These are phyloP conservation scores for Charina bottae DNA, from an alignment of 2,113 vertebrate species.

Conservation along the genomic window DNA sequence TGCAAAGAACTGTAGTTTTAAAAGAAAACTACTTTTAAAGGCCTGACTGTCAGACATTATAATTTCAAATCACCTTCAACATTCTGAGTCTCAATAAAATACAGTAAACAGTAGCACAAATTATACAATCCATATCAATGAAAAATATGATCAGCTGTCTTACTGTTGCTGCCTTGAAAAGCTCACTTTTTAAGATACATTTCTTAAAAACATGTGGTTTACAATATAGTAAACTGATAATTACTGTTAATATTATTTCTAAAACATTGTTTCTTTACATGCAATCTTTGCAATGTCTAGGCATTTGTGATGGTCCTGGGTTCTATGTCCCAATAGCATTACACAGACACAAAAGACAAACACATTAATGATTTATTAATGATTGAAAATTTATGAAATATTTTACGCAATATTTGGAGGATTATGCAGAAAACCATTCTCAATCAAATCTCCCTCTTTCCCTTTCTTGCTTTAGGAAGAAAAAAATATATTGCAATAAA, in stretches of 20 bases:
- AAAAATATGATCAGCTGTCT: conserved; percentile 63
- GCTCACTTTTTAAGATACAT: conserved; percentile 65
- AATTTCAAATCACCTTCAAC: conserved; percentile 75
- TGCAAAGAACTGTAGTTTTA: conserved; percentile 31
- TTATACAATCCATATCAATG: conserved; percentile 63
- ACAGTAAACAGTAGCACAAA: conserved; percentile 70
- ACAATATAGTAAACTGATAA: conserved; percentile 66
- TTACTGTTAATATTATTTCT: conserved; percentile 61
- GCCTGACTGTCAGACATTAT: conserved; percentile 69
- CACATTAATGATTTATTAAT: conserved; percentile 68
- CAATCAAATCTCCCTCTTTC: conserved; percentile 57
- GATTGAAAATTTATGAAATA: conserved; percentile 68
- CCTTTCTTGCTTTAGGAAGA: conserved; percentile 22
- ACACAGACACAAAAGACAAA: conserved; percentile 70
- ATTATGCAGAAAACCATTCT: conserved; percentile 60
- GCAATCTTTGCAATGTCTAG: conserved; percentile 61
- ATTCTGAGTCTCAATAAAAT: conserved; percentile 72
- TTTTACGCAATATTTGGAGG: conserved; percentile 56
- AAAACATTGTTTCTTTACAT: conserved; percentile 65
- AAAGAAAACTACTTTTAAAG: conserved; percentile 76
- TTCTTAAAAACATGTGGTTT: conserved; percentile 57
- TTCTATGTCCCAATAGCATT: too few relatives aligned
- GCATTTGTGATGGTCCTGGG: too few relatives aligned
- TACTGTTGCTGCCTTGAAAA: conserved; percentile 48
- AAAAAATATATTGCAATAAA: conserved; percentile 54